Percentiles rank a stretch among this genome's conserved stretches.
Evolutionary conservation across 2,113 vertebrate genomes (phyloP).

Genomic region (Bucco capensis): DNA sequence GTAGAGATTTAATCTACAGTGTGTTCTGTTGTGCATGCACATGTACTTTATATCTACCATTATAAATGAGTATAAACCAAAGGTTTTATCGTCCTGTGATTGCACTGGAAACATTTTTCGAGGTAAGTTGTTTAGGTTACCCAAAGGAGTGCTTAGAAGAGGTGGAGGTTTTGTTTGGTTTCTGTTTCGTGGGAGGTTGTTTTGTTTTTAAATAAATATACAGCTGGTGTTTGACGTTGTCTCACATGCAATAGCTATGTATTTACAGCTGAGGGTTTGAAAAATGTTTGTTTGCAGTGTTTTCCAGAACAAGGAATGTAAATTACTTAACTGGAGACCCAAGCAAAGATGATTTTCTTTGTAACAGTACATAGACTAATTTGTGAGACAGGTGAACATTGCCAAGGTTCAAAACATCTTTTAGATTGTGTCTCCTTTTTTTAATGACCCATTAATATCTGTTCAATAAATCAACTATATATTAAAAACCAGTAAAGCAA

Average conservation of each 20-base stretch:
- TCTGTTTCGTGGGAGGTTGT: background rate
- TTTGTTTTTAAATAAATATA: background rate
- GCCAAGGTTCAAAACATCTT: background rate
- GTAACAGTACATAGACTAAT: background rate
- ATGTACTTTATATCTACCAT: background rate
- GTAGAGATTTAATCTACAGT: slow-evolving; percentile 25
- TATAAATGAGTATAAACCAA: background rate
- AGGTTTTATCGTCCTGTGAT: background rate
- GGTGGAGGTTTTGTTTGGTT: background rate
- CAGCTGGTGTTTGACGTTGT: background rate
- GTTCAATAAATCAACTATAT: background rate
- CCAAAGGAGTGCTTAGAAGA: background rate
- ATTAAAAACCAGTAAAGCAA: background rate
- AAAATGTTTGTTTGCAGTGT: background rate
- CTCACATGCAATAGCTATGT: background rate
- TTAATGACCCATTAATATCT: background rate
- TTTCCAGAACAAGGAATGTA: background rate
- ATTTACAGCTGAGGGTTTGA: background rate
- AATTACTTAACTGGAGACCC: background rate
- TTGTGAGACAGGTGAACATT: background rate
- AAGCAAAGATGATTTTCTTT: background rate
- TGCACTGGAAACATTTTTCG: background rate
- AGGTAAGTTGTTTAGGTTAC: background rate
- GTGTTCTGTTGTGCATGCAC: background rate
- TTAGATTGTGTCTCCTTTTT: background rate